Conservation (phyloP, 2,797 vertebrate genomes). For the Cyprinodon diabolis region DNA sequence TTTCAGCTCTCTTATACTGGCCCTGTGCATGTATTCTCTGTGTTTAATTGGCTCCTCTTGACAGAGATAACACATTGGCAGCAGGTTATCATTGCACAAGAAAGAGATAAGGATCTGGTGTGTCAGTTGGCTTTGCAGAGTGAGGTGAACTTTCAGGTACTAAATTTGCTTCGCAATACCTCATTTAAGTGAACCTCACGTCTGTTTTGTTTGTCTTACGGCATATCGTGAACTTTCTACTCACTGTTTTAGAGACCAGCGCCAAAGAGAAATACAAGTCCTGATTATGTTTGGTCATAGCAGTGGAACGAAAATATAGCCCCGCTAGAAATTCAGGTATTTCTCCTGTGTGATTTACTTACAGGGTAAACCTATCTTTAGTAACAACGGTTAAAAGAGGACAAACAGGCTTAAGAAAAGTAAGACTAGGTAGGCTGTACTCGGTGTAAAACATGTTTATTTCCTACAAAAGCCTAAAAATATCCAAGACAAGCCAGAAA, state of each 20-base stretch:
- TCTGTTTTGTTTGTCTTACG: neutral
- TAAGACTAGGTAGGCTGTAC: too few species aligned
- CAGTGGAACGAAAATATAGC: slow-evolving; percentile 2
- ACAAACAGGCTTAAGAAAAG: neutral
- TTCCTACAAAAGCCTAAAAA: too few species aligned
- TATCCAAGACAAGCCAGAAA: too few species aligned
- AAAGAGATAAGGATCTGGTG: slow-evolving; percentile 6
- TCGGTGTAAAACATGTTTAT: too few species aligned
- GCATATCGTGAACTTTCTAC: neutral
- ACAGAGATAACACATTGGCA: slow-evolving; percentile 1
- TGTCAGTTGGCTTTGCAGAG: neutral
- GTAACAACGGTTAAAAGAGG: neutral
- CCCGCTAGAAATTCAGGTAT: slow-evolving; percentile 8
- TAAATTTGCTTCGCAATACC: slow-evolving; percentile 3
- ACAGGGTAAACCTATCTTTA: neutral
- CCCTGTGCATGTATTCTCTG: neutral
- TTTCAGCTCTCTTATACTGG: neutral
- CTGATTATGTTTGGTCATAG: neutral
- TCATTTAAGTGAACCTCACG: neutral
- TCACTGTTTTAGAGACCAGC: neutral
- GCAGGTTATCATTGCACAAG: neutral
- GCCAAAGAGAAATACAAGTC: slow-evolving; percentile 6
- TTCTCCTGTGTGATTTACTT: slow-evolving; percentile 15
- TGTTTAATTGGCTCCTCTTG: neutral
- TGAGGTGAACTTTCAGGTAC: neutral